phyloP scores from a whole-genome alignment of 2,113 vertebrate species.

The Athene noctua region DNA sequence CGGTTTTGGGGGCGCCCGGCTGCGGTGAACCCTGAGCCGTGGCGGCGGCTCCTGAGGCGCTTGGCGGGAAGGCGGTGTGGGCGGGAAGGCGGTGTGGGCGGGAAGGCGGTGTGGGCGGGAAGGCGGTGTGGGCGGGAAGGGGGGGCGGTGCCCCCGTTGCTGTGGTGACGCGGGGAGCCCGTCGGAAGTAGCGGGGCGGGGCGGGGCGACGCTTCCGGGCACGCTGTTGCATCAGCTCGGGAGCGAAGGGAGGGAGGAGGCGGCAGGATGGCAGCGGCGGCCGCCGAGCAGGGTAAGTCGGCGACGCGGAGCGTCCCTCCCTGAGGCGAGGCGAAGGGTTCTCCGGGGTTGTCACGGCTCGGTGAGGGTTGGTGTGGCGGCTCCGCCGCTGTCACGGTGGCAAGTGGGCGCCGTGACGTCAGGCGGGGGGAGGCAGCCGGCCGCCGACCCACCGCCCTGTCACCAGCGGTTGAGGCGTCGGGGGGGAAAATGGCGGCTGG shows the following conservation, averaged over 20 bases:
- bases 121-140: neutral
- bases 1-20: neutral
- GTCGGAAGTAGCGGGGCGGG: conserved; percentile 27
- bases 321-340: neutral
- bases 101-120: neutral
- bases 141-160: neutral
- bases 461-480: neutral
- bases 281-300: neutral
- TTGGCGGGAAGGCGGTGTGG: neutral
- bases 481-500: neutral
- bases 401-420: neutral
- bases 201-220: conserved; percentile 51
- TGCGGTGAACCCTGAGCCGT: neutral
- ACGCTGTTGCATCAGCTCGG: conserved; percentile 72
- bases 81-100: neutral
- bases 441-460: neutral
- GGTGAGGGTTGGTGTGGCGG: neutral
- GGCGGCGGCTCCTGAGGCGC: too few species aligned
- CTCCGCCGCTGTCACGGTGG: neutral
- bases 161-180: neutral
- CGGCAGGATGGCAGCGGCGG: conserved; percentile 40
- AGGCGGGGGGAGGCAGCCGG: neutral
- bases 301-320: neutral
- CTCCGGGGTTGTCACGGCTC: neutral
- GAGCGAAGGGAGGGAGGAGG: neutral